Base-by-base conservation (phyloP, 2,113 vertebrate species). In the Struthidea cinerea region DNA sequence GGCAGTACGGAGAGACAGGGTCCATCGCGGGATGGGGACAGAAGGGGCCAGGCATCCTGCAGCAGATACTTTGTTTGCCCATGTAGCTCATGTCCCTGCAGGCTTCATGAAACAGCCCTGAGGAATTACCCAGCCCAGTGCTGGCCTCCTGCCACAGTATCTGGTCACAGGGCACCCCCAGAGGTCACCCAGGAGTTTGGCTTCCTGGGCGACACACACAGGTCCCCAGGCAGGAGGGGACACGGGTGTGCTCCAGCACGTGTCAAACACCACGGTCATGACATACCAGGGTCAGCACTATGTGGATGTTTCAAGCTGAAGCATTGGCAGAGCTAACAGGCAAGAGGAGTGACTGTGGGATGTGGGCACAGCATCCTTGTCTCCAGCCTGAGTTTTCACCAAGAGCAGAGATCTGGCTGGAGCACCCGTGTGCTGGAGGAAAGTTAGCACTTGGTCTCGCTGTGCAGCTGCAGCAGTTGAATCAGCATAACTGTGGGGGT, bases 391-490 rank as follows among this genome's bases (percentile, higher is more conserved):
- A n/a, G 65, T 14, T 76, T n/a, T 23, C 61, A 20, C 13, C 19
- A 13, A 7, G 27, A 64, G 49, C 71, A 35, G 68, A 53, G 67
- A 17, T 37, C 27, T 8, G 11, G 27, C 69, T n/a, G 44, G 68
- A 64, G 64, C 42, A 24, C 19, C 52, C 0, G 0, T 2, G 0
- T 3, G 0, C 12, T 6, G 35, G 21, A 64, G 60, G 30, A 26
- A 22, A 12, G 56, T 13, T 15, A 23, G 55, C 7, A 9, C 46
- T 61, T 3, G 32, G 33, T 56, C 24, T 50, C 28, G 3, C 42
- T 1, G 1, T 12, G 64, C 33, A 3, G 59, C 56, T 44, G 19
- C 39, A 16, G 42, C 63, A 16, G 49, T 7, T 27, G 10, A 22
- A 4, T 16, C 60, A 2, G 15, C 6, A 0, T 3, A 16, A 3